Base-by-base conservation (phyloP, 1,140 invertebrate species). In the Platyura marginata region DNA sequence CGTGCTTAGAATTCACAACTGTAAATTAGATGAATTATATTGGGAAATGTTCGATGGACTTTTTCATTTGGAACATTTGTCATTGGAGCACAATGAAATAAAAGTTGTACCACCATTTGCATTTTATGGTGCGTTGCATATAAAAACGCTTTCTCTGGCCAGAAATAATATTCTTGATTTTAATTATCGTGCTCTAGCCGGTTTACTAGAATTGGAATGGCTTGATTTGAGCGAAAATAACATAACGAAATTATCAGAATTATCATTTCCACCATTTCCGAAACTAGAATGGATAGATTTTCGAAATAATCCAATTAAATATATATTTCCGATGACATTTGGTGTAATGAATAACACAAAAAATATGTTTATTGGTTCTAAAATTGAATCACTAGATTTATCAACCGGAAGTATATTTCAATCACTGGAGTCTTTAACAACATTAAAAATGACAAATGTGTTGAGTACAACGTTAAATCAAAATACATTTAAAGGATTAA, bases 1-100 rank as follows among this genome's bases (percentile, higher is more conserved):
- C 22, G 66, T 76, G 39, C 49, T 79, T 25, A 57, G 74, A 47
- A 66, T 77, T 2, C 64, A 66, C 16, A 59, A 64, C 20, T 79
- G 77, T 48, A 61, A 68, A 19, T 47, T 80, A 18, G 65, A 69
- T 46, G 66, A 73, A 47, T 55, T 79, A 43, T 68, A 71, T 41
- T 79, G 76, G 74, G 71, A 78, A 52, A 75, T 79, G 69, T 78
- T 80, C 49, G 69, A 77, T 43, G 74, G 73, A 13, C 51, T 79
- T 2, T 51, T 63, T 2, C 70, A 66, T 40, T 49, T 80, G 9
- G 58, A 70, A 44, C 70, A 70, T 48, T 60, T 80, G 15, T 70
- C 74, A 19, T 49, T 80, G 21, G 73, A 77, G 38, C 66, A 65
- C 42, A 79, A 79, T 48, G 64, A 67, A 34, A 64, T 80, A 8